Percentiles rank a stretch among this genome's conserved stretches.
Evolutionary conservation across 2,888 invertebrate species (phyloP).

Genomic region (Allygus modestus): DNA sequence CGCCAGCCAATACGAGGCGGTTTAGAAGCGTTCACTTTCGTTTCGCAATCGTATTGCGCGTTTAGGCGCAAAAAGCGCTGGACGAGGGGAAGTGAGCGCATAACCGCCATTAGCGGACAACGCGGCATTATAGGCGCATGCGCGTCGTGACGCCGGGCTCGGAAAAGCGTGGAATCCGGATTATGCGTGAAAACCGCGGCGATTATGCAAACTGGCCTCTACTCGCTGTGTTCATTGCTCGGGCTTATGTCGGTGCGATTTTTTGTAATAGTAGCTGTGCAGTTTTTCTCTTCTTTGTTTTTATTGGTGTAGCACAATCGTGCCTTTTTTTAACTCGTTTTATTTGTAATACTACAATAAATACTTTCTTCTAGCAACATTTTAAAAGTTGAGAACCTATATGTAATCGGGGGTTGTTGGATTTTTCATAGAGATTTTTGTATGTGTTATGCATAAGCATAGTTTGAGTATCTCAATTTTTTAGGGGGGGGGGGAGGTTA

Average conservation of each 20-base stretch:
- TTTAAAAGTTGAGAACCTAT: no score
- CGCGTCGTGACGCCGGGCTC: neutral
- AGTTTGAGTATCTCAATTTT: no score
- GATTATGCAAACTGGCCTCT: neutral
- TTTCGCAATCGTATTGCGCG: neutral
- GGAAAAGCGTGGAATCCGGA: neutral
- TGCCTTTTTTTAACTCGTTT: no score
- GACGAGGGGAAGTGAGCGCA: neutral
- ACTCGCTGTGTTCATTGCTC: neutral
- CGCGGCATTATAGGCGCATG: neutral
- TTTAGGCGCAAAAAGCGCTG: neutral
- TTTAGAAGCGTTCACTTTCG: neutral
- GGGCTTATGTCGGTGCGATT: neutral
- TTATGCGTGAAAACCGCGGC: constrained; percentile 10
- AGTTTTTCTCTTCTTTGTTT: neutral
- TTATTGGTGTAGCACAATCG: neutral
- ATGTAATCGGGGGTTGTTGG: no score
- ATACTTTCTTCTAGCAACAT: no score
- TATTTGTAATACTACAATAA: no score
- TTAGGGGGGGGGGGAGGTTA: no score
- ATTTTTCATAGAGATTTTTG: no score
- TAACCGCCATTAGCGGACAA: no score
- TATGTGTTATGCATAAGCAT: no score
- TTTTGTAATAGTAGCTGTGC: neutral
- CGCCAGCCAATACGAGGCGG: no score